Base-by-base conservation (phyloP, 2,888 invertebrate species). In the Caenorhabditis panamensis region DNA sequence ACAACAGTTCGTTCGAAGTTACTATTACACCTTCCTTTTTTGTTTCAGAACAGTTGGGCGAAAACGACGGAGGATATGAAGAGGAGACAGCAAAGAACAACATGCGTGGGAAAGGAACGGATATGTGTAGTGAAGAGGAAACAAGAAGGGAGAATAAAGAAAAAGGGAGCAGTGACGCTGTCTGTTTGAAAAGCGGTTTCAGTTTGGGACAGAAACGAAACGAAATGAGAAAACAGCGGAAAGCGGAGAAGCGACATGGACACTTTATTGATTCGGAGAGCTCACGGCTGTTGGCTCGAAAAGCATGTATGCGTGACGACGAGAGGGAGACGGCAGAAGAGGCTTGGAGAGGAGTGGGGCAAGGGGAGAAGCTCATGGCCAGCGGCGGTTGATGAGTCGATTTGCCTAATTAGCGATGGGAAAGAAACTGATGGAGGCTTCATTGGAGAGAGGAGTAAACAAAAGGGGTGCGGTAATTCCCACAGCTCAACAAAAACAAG, bases 231-330 rank as follows among this genome's bases (percentile, higher is more conserved):
- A 51, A 66, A 53, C 9, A 47, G 41, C 36, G 31, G 20, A 54
- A 62, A 28, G 62, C 54, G 47, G 20, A 66, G 64, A 51, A 26
- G 63, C 28, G 63, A 37, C 53, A 53, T 31, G 64, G 51, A 51
- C 51, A 53, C 69, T 41, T 71, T 62, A 69, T 64, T 59, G 77
- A 77, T 62, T 63, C 51, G 64, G 69, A 69, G 77, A 69, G 68
- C 59, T 71, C 71, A 71, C 63, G 71, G 69, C 61, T 67, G 28
- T 63, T 58, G 31, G 76, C 64, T 73, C 37, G 69, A 61, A 51
- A 41, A 68, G 68, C 56, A 71, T 71, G 71, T 63, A 71, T 71
- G 71, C 71, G 71, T 63, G 64, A 59, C 64, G 64, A 68, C 63
- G 63, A 62, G 66, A 61, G 66, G 41, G 54, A 66, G 73, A 73